Evolutionary conservation across 2,113 vertebrate species (phyloP).

Genomic region (Gallinago paraguaiae): DNA sequence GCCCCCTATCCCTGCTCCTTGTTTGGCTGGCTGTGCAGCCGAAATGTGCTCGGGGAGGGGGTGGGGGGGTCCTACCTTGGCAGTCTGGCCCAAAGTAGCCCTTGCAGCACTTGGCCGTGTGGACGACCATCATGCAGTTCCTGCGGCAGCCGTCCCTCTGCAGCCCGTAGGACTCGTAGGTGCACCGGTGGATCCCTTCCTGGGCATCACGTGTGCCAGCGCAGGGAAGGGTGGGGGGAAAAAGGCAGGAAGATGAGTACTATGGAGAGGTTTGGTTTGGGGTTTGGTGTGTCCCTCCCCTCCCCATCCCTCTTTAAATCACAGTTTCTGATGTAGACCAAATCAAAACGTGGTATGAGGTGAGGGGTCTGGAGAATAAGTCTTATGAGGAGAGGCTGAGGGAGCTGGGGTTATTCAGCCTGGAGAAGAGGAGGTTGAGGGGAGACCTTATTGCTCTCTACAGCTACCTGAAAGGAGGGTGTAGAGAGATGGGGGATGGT

Average conservation of each 20-base stretch:
- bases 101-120: slow-evolving; percentile 83
- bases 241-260: not conserved
- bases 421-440: too few relatives aligned
- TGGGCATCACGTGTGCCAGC: not conserved
- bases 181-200: slow-evolving; percentile 72
- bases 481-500: too few relatives aligned
- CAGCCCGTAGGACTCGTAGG: slow-evolving; percentile 25
- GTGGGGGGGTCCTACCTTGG: slow-evolving; percentile 75
- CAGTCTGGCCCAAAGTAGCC: slow-evolving; percentile 90
- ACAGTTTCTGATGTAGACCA: not conserved
- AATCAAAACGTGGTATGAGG: not conserved
- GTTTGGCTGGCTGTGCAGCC: not conserved
- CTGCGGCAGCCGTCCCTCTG: slow-evolving; percentile 78
- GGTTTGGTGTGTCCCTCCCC: too few relatives aligned
- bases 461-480: too few relatives aligned
- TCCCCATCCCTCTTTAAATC: not conserved
- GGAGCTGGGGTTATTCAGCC: too few relatives aligned
- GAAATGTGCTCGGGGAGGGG: not conserved
- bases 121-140: slow-evolving; percentile 78
- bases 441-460: too few relatives aligned
- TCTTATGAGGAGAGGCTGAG: too few relatives aligned
- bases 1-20: accelerated
- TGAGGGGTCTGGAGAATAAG: too few relatives aligned
- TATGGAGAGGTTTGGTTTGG: too few relatives aligned
- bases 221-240: accelerated